phyloP scores from a whole-genome alignment of 2,888 invertebrate genomes.

The Coleophora flavipennella region DNA sequence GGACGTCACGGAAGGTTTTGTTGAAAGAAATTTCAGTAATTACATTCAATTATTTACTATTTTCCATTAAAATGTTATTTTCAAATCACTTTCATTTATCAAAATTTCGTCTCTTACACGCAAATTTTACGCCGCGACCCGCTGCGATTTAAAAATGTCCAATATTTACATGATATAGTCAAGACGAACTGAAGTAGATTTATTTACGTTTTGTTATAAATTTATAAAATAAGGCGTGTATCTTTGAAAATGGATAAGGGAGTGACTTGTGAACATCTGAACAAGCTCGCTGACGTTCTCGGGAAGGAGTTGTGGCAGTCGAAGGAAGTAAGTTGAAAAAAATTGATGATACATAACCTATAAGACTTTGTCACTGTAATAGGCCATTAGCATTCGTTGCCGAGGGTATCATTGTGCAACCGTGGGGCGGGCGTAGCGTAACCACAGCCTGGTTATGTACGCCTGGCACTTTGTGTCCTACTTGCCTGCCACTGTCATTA shows the following conservation, averaged over 20 bases:
- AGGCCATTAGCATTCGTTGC: slow-evolving; percentile 48
- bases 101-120: slow-evolving; percentile 22
- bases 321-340: slow-evolving; percentile 46
- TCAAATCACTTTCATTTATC: slow-evolving; percentile 24
- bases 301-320: slow-evolving; percentile 59
- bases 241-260: slow-evolving; percentile 56
- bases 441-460: slow-evolving; percentile 10
- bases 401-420: slow-evolving; percentile 50
- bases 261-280: slow-evolving; percentile 64
- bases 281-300: slow-evolving; percentile 49
- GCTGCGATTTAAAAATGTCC: slow-evolving; percentile 31
- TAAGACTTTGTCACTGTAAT: slow-evolving; percentile 36
- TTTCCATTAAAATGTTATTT: slow-evolving; percentile 47
- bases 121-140: slow-evolving; percentile 22
- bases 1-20: slow-evolving; percentile 64
- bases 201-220: slow-evolving; percentile 40
- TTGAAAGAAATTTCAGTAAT: slow-evolving; percentile 63
- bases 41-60: slow-evolving; percentile 52
- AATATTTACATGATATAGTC: slow-evolving; percentile 24
- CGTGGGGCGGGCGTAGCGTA: slow-evolving; percentile 5
- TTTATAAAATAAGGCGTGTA: slow-evolving; percentile 25
- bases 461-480: slow-evolving; percentile 10
- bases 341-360: slow-evolving; percentile 46
- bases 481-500: slow-evolving; percentile 3
- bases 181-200: slow-evolving; percentile 20